Evolutionary conservation across 2,113 vertebrate species (phyloP), one percentile per base, ranked within the genome.

Genomic region (Gila orcuttii): DNA sequence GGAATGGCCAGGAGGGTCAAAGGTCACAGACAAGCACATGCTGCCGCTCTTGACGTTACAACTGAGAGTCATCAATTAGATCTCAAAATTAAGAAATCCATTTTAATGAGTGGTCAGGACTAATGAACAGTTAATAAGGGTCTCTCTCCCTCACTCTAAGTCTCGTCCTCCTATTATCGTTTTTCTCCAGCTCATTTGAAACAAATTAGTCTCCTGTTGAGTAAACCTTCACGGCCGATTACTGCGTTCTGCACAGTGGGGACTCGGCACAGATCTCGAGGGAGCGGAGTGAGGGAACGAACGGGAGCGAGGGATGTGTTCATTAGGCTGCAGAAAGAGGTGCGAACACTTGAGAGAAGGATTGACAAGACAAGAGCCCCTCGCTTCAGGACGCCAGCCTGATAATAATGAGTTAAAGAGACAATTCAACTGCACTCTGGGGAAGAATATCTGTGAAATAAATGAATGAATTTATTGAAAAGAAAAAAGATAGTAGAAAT

Each of bases 151-250:
- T 64, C 5, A 13, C 9, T 73, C n/a, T 25, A 39, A 39, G 17
- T 73, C 47, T 71, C 47, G 68, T 52, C 45, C 36, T 74, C 12
- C 31, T 50, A 45, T 45, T 73, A 60, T 52, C 36, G 45, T 59
- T 42, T 13, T 83, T 84, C 79, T 77, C 75, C 71, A 81, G 87
- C 62, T 90, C 82, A 87, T 90, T 88, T 87, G 82, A 88, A 85
- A 80, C 83, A 81, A 88, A 90, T 90, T 90, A 88, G 82, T 69
- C 23, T 71, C 17, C 25, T 69, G 87, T 85, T 87, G 85, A 78
- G 57, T 82, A 87, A 87, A 88, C 85, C 85, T 88, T 87, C 89
- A 86, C 28, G 57, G 62, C 73, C 71, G 59, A 90, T 87, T 88
- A 82, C 45, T 68, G 39, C 36, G 73, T 50, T 19, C 47, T 17